Evolutionary conservation across 2,888 invertebrate species (phyloP).

Genomic region (Cataglyphis albicans): DNA sequence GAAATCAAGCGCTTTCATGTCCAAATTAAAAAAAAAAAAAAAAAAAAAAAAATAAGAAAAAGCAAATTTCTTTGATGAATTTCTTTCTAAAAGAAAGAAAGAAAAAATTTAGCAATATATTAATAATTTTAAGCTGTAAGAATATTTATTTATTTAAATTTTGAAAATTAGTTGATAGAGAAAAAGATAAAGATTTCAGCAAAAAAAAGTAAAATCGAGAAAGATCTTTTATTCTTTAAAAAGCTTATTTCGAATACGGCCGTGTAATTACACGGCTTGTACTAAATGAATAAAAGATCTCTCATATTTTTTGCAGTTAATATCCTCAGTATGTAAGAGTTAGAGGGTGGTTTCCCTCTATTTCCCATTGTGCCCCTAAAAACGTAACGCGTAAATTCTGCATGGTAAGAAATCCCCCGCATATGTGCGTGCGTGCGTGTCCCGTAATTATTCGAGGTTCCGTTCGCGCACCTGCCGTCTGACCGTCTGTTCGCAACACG

Average conservation of each 20-base stretch:
- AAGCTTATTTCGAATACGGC: background rate
- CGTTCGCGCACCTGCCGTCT: slow-evolving; percentile 38
- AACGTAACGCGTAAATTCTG: slow-evolving; percentile 23
- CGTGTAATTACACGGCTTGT: background rate
- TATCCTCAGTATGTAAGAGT: background rate
- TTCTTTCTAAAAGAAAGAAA: background rate
- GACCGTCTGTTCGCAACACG: background rate
- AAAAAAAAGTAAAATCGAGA: background rate
- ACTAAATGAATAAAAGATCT: slow-evolving; percentile 20
- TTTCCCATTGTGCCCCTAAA: slow-evolving; percentile 9
- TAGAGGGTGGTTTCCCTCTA: background rate
- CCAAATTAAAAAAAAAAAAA: background rate
- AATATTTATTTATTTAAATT: background rate
- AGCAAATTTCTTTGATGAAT: background rate
- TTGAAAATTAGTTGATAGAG: background rate
- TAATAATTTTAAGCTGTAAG: background rate
- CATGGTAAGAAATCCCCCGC: slow-evolving; percentile 34
- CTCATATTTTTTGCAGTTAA: slow-evolving; percentile 18
- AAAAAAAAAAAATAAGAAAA: background rate
- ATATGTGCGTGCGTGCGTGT: slow-evolving; percentile 22
- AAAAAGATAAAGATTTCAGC: background rate
- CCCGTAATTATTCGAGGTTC: slow-evolving; percentile 57
- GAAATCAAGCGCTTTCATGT: background rate
- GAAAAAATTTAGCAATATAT: background rate
- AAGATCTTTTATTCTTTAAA: background rate